Conservation (phyloP, 1,140 invertebrate genomes). For the Pseudomyrmex dendroicus region DNA sequence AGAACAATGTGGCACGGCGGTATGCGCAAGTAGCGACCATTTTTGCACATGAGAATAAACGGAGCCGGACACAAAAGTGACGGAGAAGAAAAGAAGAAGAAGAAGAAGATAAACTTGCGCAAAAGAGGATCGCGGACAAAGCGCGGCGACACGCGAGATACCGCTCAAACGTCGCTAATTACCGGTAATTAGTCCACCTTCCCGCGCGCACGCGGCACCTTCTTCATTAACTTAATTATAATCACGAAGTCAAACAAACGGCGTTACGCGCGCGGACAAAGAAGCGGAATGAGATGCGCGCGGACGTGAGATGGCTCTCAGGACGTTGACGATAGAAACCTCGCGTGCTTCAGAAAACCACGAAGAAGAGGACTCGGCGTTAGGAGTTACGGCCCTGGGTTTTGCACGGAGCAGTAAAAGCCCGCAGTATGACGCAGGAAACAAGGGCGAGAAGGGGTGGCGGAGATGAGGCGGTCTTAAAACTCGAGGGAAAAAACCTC, state of each 20-base stretch:
- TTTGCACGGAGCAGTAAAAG: constrained; percentile 78
- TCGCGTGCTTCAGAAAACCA: constrained; percentile 68
- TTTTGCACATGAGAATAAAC: constrained; percentile 33
- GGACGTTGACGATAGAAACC: constrained; percentile 10
- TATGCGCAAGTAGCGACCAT: background rate
- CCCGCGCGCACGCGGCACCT: background rate
- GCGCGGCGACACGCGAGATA: constrained; percentile 71
- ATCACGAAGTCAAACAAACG: constrained; percentile 77
- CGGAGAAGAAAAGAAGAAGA: background rate
- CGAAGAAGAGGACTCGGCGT: constrained; percentile 36
- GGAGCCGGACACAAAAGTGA: constrained; percentile 13
- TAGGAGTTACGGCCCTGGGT: constrained; percentile 72
- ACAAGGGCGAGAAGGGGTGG: background rate
- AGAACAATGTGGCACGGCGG: constrained; percentile 15
- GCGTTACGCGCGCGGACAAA: constrained; percentile 57
- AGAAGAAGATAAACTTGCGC: constrained; percentile 18
- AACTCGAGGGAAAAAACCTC: constrained; percentile 9
- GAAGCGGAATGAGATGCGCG: constrained; percentile 74
- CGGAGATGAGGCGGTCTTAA: constrained; percentile 7
- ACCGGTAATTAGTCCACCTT: constrained; percentile 73
- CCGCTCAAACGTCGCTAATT: constrained; percentile 74
- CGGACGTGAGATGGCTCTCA: constrained; percentile 44
- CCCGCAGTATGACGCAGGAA: background rate
- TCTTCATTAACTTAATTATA: constrained; percentile 80
- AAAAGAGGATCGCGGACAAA: constrained; percentile 37